Evolutionary conservation across 2,888 invertebrate genomes (phyloP).

Genomic region (Lysandra bellargus): DNA sequence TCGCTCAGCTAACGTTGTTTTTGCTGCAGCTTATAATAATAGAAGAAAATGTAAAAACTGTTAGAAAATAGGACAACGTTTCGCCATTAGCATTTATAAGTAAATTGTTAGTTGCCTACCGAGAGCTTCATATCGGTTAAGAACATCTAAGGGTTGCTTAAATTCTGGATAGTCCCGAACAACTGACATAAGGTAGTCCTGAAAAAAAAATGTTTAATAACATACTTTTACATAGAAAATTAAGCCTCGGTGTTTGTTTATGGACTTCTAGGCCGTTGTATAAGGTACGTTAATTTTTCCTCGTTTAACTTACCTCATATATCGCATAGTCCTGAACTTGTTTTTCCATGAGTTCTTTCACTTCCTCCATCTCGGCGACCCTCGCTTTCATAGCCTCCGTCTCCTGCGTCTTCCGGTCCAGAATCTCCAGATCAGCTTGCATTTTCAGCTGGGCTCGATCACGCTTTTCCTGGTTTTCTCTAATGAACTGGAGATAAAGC

Average conservation of each 20-base stretch:
- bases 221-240: background rate
- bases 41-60: background rate
- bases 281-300: background rate
- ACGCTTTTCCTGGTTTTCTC: slow-evolving; percentile 83
- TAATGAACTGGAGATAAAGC: slow-evolving; percentile 70
- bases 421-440: slow-evolving; percentile 73
- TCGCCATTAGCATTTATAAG: background rate
- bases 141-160: slow-evolving; percentile 80
- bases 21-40: slow-evolving; percentile 71
- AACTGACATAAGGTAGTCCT: slow-evolving; percentile 81
- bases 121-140: slow-evolving; percentile 83
- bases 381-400: slow-evolving; percentile 73
- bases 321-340: slow-evolving; percentile 80
- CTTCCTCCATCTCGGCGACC: slow-evolving; percentile 69
- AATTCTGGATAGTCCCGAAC: slow-evolving; percentile 78
- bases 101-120: slow-evolving; percentile 49
- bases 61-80: background rate
- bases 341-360: slow-evolving; percentile 78
- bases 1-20: slow-evolving; percentile 75
- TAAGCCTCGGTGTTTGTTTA: too few relatives aligned
- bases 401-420: slow-evolving; percentile 71
- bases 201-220: slow-evolving; percentile 41
- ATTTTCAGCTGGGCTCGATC: slow-evolving; percentile 82
- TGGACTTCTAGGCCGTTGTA: too few relatives aligned
- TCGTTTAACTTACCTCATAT: slow-evolving; percentile 64